Evolutionary conservation across 2,797 vertebrate genomes (phyloP).

Genomic region (Micrastur ruficollis): DNA sequence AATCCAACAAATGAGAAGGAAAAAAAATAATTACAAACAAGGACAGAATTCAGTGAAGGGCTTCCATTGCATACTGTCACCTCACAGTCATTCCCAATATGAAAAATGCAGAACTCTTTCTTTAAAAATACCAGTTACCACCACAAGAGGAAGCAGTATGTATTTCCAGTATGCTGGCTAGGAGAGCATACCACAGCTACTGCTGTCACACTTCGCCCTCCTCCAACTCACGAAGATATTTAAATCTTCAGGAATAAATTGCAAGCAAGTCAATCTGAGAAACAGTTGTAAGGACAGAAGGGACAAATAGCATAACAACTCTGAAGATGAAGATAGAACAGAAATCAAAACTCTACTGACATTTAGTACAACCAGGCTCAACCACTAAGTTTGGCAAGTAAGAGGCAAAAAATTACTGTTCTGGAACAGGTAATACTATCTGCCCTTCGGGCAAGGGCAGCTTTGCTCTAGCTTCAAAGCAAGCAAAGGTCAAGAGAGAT

Average conservation of each 20-base stretch:
- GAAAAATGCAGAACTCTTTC: not conserved
- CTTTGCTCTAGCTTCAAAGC: not conserved
- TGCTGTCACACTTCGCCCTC: not conserved
- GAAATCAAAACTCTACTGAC: not conserved
- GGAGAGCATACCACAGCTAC: not conserved
- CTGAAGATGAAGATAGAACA: not conserved
- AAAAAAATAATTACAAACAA: not conserved
- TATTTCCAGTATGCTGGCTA: not conserved
- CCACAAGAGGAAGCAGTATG: constrained; percentile 29
- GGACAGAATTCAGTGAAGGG: not conserved
- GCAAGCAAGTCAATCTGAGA: not conserved
- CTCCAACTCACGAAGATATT: not conserved
- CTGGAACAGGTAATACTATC: not conserved
- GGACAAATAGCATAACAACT: not conserved
- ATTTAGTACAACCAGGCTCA: not conserved
- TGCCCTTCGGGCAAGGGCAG: not conserved
- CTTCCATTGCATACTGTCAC: not conserved
- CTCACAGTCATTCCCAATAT: not conserved
- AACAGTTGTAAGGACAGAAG: not conserved
- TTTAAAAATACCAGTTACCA: not conserved
- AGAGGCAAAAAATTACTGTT: not conserved
- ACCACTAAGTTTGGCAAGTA: not conserved
- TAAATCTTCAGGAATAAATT: not conserved
- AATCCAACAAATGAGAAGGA: not conserved
- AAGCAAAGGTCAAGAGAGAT: not conserved